A percentile compares a stretch with the other conserved stretches of the same genome.
Conservation (phyloP, 2,113 vertebrate species). For the Xenus cinereus region DNA sequence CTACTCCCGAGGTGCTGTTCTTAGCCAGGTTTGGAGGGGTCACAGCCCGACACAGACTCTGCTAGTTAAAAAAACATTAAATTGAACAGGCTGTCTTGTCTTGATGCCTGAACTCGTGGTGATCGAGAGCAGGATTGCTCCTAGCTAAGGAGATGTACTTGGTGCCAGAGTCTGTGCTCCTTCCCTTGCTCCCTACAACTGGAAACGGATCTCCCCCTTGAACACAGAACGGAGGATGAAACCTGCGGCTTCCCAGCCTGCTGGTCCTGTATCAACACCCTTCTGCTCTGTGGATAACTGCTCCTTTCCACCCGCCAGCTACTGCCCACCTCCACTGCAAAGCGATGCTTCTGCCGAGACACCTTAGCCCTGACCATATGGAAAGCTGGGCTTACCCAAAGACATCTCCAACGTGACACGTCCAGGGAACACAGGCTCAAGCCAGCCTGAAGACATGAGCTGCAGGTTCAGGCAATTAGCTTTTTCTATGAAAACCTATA, state of each 20-base stretch:
- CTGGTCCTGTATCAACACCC: neutral
- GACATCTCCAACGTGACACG: rapidly evolving
- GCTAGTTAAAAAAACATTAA: too few species aligned
- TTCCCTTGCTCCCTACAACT: neutral
- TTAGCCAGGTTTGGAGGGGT: neutral
- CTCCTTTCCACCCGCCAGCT: neutral
- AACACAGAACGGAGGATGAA: too few species aligned
- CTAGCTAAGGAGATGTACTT: neutral
- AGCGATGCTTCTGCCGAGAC: neutral
- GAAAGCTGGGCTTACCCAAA: neutral
- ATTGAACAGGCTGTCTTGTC: neutral
- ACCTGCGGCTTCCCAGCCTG: neutral
- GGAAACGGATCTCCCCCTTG: neutral
- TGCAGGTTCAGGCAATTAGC: neutral
- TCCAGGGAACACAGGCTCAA: neutral
- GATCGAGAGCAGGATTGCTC: neutral
- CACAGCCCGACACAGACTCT: neutral
- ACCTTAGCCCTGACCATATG: rapidly evolving
- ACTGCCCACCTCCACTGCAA: neutral
- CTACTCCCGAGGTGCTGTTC: neutral
- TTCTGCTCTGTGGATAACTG: neutral
- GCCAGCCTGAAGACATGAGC: neutral
- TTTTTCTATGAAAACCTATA: rapidly evolving
- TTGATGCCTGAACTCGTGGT: neutral
- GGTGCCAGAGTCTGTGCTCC: rapidly evolving